Conservation (phyloP, 92 coral and sea anemone genomes). For the Actinernus sp. region DNA sequence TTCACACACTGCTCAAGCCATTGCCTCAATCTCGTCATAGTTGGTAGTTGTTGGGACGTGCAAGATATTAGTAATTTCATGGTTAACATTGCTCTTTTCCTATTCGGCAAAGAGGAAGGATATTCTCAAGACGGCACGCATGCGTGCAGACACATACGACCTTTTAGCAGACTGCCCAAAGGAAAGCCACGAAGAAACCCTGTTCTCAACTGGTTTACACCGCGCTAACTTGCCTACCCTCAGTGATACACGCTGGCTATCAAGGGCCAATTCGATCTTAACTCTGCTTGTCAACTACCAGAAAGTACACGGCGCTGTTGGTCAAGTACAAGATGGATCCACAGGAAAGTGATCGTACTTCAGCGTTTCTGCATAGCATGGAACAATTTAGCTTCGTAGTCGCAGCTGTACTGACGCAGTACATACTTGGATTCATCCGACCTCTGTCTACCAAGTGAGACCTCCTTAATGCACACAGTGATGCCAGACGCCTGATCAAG, state of each 20-base stretch:
- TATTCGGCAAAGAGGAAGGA: constrained; percentile 43
- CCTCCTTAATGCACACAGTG: constrained; percentile 28
- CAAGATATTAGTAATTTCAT: constrained; percentile 13
- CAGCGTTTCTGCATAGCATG: constrained; percentile 10
- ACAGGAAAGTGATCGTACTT: constrained; percentile 21
- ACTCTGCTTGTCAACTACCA: constrained; percentile 25
- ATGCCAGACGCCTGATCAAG: constrained; percentile 26
- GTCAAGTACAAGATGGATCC: constrained; percentile 10
- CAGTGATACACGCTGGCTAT: constrained; percentile 40
- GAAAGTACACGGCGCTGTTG: constrained; percentile 17
- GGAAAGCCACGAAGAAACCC: constrained; percentile 5
- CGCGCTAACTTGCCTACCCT: constrained; percentile 15
- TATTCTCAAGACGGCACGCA: constrained; percentile 27
- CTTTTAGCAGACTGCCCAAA: constrained; percentile 3
- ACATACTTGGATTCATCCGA: no score
- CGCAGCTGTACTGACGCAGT: constrained; percentile 10
- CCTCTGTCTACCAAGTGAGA: no score
- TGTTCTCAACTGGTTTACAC: background rate
- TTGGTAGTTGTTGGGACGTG: constrained; percentile 10
- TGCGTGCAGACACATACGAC: background rate
- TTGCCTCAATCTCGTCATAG: constrained; percentile 23
- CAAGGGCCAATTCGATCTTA: constrained; percentile 30
- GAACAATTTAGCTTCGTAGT: constrained; percentile 10
- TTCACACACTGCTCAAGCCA: constrained; percentile 21
- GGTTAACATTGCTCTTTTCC: constrained; percentile 23